Evolutionary conservation across 2,888 invertebrate species (phyloP), one percentile per base, ranked within the genome.

Genomic region (Polylopha cassiicola): DNA sequence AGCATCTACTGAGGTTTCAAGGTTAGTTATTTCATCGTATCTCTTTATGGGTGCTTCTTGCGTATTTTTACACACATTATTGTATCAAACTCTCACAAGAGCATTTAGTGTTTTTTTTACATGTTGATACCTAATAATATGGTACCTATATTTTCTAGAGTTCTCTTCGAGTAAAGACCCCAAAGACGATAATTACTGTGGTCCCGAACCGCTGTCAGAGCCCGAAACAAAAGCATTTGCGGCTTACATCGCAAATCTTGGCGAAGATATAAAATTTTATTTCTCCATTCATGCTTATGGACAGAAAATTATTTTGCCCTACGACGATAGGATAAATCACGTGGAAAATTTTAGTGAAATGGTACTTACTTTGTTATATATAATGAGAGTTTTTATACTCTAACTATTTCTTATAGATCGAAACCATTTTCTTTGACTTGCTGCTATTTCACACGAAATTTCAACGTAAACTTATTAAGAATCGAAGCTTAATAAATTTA

Each of bases 241-340:
- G 0, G 45, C 62, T 0, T 73, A 70, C 9, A 44, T 79, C 1
- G 9, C 20, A 0, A 29, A 37, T 1, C 55, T 59, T 3, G 50
- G 42, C 1, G 47, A 61, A 0, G 61, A 73, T n/a, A 53, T 89
- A 1, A 76, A 72, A 33, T 87, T 87, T 21, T 93, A 91, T 62
- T 73, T 92, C 21, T 78, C 89, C 0, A 78, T 91, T 31, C 91
- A 91, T 53, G 86, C 89, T 0, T 91, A 89, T 46, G 89, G 90
- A 0, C 90, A 91, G 52, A 82, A 74, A 24, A 60, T 90, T 11
- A 68, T 90, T 3, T 75, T 89, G 22, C 90, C 90, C 0, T 89
- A 82, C 47, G 85, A 87, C 1, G 87, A 88, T 29, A 65, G 68
- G 0, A 62, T 73, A 0, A 72, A 68, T 5, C 75, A 79, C 32